phyloP scores from a whole-genome alignment of 2,797 vertebrate genomes.

The Ptychobarbus kaznakovi region DNA sequence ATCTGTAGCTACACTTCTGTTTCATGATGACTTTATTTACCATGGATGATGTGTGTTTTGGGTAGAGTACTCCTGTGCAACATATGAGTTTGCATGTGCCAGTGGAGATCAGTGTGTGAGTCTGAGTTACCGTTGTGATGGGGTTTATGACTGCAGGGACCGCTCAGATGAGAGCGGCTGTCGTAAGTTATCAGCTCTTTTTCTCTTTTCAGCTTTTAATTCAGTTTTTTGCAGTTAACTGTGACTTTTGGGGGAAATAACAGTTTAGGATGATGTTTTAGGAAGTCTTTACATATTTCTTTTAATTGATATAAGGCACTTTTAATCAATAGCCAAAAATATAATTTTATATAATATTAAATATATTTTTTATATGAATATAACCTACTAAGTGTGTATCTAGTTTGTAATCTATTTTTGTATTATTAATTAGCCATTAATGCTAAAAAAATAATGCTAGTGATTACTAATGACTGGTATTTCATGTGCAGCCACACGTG shows the following conservation, averaged over 20 bases:
- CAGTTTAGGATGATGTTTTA: background rate
- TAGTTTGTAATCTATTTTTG: background rate
- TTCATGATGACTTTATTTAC: background rate
- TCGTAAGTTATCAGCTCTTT: slow-evolving; percentile 79
- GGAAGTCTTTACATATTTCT: background rate
- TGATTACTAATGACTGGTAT: background rate
- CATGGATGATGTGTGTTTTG: background rate
- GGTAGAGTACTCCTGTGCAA: slow-evolving; percentile 85
- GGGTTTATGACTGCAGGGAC: slow-evolving; percentile 91
- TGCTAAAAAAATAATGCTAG: background rate
- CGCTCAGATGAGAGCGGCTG: slow-evolving; percentile 89
- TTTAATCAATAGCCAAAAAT: background rate
- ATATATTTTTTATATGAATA: background rate
- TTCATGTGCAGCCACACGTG: slow-evolving; percentile 82
- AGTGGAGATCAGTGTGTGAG: slow-evolving; percentile 86
- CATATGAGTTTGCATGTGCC: slow-evolving; percentile 86
- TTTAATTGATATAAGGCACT: background rate
- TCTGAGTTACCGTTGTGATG: slow-evolving; percentile 83
- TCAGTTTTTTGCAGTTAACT: background rate
- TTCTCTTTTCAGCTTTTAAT: background rate
- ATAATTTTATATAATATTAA: background rate
- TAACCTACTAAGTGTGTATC: background rate
- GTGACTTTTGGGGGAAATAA: background rate
- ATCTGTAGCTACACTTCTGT: background rate
- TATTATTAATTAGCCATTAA: background rate